These are phyloP conservation scores for Delichon dasypus DNA, from an alignment of 2,797 vertebrate species.

Conservation along the genomic window DNA sequence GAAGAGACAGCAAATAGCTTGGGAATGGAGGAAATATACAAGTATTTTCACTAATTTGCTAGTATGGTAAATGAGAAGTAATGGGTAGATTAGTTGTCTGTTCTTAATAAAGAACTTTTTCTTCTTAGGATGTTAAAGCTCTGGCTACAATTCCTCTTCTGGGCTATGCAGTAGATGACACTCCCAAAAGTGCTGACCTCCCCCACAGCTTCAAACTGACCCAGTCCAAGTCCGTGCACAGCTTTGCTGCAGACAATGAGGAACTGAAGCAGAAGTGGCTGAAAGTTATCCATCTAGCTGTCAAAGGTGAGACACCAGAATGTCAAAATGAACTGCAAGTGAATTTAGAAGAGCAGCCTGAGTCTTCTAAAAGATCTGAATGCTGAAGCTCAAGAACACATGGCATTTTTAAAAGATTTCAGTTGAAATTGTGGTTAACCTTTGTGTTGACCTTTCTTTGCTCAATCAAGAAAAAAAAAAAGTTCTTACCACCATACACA, in stretches of 20 bases:
- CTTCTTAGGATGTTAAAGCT: slow-evolving; percentile 91
- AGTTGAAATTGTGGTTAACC: slow-evolving; percentile 30
- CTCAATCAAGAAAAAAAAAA: slow-evolving; percentile 3
- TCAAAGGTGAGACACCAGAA: slow-evolving; percentile 85
- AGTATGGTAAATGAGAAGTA: not conserved
- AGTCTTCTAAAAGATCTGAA: slow-evolving; percentile 61
- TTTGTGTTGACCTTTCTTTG: slow-evolving; percentile 18
- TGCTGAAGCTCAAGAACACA: slow-evolving; percentile 52
- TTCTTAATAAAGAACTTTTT: not conserved
- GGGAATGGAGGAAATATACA: not conserved
- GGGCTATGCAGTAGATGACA: slow-evolving; percentile 90
- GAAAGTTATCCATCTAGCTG: slow-evolving; percentile 88
- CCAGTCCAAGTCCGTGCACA: slow-evolving; percentile 94
- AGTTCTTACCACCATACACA: slow-evolving; percentile 47
- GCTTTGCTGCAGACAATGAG: slow-evolving; percentile 90
- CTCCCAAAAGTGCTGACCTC: slow-evolving; percentile 79
- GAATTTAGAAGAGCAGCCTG: slow-evolving; percentile 60
- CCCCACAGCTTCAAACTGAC: slow-evolving; percentile 90
- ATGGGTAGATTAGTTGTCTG: not conserved
- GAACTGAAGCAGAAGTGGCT: slow-evolving; percentile 96
- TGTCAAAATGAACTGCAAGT: slow-evolving; percentile 57
- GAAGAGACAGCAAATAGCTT: not conserved
- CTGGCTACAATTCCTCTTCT: slow-evolving; percentile 93
- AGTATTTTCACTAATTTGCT: not conserved
- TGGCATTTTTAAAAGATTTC: not conserved